phyloP scores from a whole-genome alignment of 2,888 invertebrate genomes.

The Philereme vetulata region DNA sequence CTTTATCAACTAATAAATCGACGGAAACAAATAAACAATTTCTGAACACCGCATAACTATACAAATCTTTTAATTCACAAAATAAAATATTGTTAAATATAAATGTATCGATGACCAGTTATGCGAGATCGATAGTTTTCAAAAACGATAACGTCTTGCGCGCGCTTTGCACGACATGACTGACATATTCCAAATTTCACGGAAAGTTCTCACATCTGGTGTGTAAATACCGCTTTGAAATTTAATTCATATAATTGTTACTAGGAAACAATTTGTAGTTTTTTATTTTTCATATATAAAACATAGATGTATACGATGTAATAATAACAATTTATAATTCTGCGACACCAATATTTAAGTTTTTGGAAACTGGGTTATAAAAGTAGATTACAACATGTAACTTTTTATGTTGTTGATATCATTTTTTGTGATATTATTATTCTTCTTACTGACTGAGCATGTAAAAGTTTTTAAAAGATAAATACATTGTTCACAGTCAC shows the following conservation, averaged over 20 bases:
- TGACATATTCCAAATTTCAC: constrained; percentile 47
- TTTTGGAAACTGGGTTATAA: constrained; percentile 16
- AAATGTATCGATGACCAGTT: constrained; percentile 23
- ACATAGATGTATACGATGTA: neutral
- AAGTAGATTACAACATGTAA: constrained; percentile 12
- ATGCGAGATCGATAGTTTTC: constrained; percentile 32
- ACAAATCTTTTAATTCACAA: constrained; percentile 14
- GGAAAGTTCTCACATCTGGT: constrained; percentile 57
- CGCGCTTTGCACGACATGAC: constrained; percentile 38
- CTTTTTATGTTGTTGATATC: neutral
- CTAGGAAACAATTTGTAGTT: constrained; percentile 15
- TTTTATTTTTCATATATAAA: neutral
- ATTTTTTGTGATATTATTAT: too few species aligned
- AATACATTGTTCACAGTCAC: constrained; percentile 56
- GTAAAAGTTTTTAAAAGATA: too few species aligned
- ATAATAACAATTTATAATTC: constrained; percentile 8
- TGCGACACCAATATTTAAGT: constrained; percentile 1
- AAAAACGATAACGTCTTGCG: constrained; percentile 38
- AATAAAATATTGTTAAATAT: constrained; percentile 2
- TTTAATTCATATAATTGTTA: constrained; percentile 27
- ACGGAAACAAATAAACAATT: too few species aligned
- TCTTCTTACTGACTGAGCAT: too few species aligned
- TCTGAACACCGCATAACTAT: neutral
- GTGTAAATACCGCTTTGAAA: constrained; percentile 38
- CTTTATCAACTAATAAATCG: too few species aligned